Percentiles rank a stretch among this genome's conserved stretches.
Conservation (phyloP, 2,797 vertebrate species). For the Sebastiscus tertius region DNA sequence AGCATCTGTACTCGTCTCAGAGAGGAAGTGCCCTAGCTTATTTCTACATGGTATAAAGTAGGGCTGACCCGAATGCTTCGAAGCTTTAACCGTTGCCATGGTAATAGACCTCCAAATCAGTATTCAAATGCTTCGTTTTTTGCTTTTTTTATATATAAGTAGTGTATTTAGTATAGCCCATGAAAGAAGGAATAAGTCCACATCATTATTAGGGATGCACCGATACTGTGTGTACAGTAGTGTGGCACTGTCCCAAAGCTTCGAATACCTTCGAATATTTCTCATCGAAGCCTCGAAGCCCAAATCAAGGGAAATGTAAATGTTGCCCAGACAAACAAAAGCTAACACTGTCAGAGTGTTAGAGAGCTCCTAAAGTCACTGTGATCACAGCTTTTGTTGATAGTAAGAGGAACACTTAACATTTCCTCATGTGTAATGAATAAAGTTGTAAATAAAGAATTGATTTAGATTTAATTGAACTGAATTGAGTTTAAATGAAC, state of each 20-base stretch:
- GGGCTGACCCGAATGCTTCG: not conserved
- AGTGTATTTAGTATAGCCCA: not conserved
- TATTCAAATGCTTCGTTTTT: not conserved
- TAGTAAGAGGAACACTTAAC: not conserved
- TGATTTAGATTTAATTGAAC: not conserved
- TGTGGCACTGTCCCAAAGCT: no score
- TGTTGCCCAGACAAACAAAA: not conserved
- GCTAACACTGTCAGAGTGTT: not conserved
- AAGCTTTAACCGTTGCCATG: not conserved
- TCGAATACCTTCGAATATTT: no score
- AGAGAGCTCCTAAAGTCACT: conserved; percentile 13
- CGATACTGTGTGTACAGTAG: not conserved
- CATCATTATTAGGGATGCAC: not conserved
- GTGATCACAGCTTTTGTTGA: conserved; percentile 32
- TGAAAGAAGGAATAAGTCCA: not conserved
- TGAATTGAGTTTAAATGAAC: not conserved
- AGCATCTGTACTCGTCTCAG: not conserved
- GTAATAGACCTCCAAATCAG: not conserved
- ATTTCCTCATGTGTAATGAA: not conserved
- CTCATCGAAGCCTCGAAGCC: no score
- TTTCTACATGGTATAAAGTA: not conserved
- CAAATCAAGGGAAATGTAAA: not conserved
- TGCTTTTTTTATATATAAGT: not conserved
- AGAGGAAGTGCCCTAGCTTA: not conserved
- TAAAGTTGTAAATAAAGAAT: not conserved